Evolutionary conservation across 2,797 vertebrate genomes (phyloP).

Genomic region (Dromococcyx pavoninus): DNA sequence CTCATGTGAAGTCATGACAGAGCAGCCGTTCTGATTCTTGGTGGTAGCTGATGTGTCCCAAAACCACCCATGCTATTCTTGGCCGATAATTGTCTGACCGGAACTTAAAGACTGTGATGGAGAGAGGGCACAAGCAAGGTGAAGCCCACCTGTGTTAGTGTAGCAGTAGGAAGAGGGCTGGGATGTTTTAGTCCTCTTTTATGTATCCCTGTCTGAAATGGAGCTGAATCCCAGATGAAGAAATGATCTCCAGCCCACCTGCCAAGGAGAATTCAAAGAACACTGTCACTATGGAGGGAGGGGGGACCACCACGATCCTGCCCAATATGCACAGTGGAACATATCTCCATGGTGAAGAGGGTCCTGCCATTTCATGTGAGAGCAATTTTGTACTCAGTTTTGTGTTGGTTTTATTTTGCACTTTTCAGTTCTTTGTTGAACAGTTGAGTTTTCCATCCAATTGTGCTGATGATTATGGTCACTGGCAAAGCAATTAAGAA

Average conservation of each 20-base stretch:
- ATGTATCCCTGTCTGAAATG: not conserved
- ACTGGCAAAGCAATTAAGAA: not conserved
- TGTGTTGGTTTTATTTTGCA: not conserved
- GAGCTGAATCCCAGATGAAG: not conserved
- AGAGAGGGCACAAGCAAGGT: not conserved
- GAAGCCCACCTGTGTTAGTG: not conserved
- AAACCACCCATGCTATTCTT: not conserved
- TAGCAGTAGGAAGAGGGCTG: not conserved
- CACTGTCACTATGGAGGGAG: no score
- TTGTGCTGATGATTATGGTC: not conserved
- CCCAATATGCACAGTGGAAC: accelerated
- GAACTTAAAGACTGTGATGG: not conserved
- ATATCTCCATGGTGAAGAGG: accelerated
- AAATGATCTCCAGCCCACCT: not conserved
- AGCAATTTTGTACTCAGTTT: not conserved
- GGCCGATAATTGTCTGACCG: not conserved
- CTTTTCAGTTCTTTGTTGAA: not conserved
- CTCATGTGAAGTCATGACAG: not conserved
- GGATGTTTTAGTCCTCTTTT: not conserved
- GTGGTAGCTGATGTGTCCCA: not conserved
- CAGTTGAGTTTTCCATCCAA: not conserved
- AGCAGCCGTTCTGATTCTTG: not conserved
- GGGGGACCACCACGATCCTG: not conserved
- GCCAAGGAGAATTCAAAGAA: not conserved
- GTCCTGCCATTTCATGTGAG: not conserved